A percentile compares a stretch with the other conserved stretches of the same genome.
Conservation (phyloP, 2,113 vertebrate species). For the Sturnira hondurensis region DNA sequence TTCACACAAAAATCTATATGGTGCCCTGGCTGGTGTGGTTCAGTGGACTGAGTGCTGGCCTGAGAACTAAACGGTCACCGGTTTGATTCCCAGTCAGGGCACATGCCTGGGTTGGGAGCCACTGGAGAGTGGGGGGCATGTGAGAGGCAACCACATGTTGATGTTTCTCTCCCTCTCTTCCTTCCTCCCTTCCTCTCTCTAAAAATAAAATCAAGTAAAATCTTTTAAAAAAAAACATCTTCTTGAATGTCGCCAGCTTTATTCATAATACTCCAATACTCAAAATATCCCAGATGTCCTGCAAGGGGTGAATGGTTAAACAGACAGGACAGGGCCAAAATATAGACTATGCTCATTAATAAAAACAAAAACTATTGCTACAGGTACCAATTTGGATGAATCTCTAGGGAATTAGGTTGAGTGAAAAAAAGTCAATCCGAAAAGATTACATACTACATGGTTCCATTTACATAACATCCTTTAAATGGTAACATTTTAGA, state of each 20-base stretch:
- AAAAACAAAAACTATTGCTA: background rate
- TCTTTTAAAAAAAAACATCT: background rate
- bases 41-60: no score
- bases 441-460: background rate
- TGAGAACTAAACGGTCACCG: no score
- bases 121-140: no score
- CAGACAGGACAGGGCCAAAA: background rate
- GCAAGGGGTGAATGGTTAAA: background rate
- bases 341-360: background rate
- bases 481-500: constrained; percentile 13
- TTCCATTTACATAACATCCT: background rate
- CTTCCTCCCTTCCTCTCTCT: no score
- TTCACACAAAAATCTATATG: background rate
- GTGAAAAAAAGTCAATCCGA: background rate
- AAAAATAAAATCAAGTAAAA: no score
- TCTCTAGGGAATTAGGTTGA: background rate
- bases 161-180: no score
- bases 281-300: background rate
- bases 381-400: background rate
- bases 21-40: no score
- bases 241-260: background rate
- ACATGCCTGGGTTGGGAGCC: no score
- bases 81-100: no score
- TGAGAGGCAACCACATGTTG: no score
- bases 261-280: background rate